Evolutionary conservation across 2,113 vertebrate genomes (phyloP).

Genomic region (Tetrao urogallus): DNA sequence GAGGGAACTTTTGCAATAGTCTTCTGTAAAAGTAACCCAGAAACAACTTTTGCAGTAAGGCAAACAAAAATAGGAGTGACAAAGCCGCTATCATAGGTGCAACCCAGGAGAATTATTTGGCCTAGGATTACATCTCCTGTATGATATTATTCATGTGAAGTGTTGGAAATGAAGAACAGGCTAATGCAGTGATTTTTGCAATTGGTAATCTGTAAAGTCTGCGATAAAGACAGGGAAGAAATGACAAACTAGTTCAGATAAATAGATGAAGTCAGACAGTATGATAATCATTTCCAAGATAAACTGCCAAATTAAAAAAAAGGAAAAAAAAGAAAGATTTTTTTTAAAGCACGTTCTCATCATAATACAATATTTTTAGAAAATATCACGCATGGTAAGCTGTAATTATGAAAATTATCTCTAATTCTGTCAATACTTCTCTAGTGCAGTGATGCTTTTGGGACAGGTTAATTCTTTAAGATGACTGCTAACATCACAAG

Average conservation of each 20-base stretch:
- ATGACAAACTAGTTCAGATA: not conserved
- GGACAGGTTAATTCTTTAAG: not conserved
- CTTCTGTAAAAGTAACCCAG: not conserved
- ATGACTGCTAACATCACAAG: not conserved
- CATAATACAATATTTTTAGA: not conserved
- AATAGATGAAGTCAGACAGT: not conserved
- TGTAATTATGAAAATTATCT: not conserved
- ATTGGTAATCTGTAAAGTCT: not conserved
- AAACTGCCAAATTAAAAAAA: not conserved
- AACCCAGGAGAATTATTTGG: not conserved
- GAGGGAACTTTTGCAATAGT: not conserved
- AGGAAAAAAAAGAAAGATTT: not conserved
- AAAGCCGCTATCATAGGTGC: not conserved
- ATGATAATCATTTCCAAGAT: not conserved
- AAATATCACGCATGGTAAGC: not conserved
- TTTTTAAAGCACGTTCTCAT: not conserved
- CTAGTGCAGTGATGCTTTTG: not conserved
- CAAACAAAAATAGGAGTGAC: not conserved
- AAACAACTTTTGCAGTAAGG: not conserved
- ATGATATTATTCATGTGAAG: not conserved
- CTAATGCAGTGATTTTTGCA: not conserved
- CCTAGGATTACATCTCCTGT: not conserved
- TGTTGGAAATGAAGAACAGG: slow-evolving; percentile 17
- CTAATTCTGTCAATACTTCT: not conserved
- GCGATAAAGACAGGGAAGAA: not conserved